Percentiles rank a stretch among this genome's conserved stretches.
phyloP scores from a whole-genome alignment of 2,797 vertebrate species.

The Coccyzus lansbergi region DNA sequence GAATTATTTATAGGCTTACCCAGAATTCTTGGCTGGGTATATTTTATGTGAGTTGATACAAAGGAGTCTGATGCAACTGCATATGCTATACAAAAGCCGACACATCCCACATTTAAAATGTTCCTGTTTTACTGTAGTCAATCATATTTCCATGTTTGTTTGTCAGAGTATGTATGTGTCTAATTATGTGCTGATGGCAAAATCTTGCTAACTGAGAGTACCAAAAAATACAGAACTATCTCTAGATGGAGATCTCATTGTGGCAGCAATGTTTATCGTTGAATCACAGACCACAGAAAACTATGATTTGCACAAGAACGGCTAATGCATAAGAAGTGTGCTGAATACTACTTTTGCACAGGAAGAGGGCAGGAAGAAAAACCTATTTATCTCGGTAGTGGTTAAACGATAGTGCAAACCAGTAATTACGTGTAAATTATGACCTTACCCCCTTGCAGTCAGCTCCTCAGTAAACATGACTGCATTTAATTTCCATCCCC shows the following conservation, averaged over 20 bases:
- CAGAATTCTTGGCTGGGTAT: neutral
- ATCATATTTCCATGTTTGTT: slow-evolving; percentile 27
- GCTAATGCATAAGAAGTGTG: slow-evolving; percentile 29
- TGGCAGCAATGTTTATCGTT: slow-evolving; percentile 4
- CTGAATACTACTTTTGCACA: slow-evolving; percentile 35
- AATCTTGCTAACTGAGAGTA: slow-evolving; percentile 19
- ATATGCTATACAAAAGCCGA: neutral
- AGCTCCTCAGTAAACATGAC: slow-evolving; percentile 44
- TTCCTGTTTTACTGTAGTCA: slow-evolving; percentile 2
- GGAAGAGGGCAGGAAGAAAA: slow-evolving; percentile 60
- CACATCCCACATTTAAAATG: slow-evolving; percentile 35
- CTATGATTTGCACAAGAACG: slow-evolving; percentile 57
- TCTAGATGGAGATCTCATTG: slow-evolving; percentile 28
- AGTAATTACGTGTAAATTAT: slow-evolving; percentile 64
- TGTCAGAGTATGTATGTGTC: neutral
- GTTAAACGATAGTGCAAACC: slow-evolving; percentile 63
- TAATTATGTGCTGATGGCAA: slow-evolving; percentile 28
- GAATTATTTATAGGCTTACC: neutral
- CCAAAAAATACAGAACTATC: slow-evolving; percentile 17
- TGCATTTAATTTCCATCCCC: slow-evolving; percentile 17
- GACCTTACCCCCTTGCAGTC: slow-evolving; percentile 50
- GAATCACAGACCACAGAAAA: slow-evolving; percentile 49
- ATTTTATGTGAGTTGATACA: slow-evolving; percentile 33
- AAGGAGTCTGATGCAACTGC: slow-evolving; percentile 5
- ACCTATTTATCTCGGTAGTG: slow-evolving; percentile 61